These are phyloP conservation scores for Athetis lepigone DNA, from an alignment of 2,888 invertebrate genomes.

Conservation along the genomic window DNA sequence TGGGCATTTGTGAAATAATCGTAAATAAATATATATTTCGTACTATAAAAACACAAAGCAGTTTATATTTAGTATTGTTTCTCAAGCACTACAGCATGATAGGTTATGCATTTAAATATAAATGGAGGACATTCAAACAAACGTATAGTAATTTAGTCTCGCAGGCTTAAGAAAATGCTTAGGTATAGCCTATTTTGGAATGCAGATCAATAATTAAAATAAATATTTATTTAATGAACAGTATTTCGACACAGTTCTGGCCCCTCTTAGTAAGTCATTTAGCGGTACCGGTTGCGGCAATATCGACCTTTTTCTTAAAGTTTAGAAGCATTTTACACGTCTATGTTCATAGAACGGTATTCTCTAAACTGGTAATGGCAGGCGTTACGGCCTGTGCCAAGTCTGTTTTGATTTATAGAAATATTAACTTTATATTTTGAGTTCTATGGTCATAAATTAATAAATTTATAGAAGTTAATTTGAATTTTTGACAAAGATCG, in stretches of 20 bases:
- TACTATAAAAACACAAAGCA: not conserved
- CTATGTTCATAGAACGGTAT: constrained; percentile 31
- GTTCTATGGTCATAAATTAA: no score
- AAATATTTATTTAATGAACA: constrained; percentile 51
- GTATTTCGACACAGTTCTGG: constrained; percentile 48
- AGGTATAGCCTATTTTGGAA: constrained; percentile 15
- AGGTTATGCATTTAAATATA: constrained; percentile 29
- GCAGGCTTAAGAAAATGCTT: constrained; percentile 3
- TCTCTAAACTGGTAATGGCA: constrained; percentile 4
- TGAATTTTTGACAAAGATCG: no score
- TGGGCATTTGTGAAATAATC: no score
- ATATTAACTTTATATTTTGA: no score
- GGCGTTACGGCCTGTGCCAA: not conserved
- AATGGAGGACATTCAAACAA: constrained; percentile 42
- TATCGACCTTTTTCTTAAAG: constrained; percentile 9
- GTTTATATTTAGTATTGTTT: not conserved
- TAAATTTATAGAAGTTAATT: no score
- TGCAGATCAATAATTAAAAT: constrained; percentile 40
- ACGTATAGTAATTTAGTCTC: constrained; percentile 10
- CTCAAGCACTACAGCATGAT: constrained; percentile 8
- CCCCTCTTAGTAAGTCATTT: constrained; percentile 27
- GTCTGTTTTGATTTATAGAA: not conserved
- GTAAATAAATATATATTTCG: not conserved
- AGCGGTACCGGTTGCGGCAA: constrained; percentile 33
- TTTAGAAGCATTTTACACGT: constrained; percentile 9